A percentile compares a stretch with the other conserved stretches of the same genome.
Conservation (phyloP, 2,888 invertebrate species). For the Harmothoe impar region DNA sequence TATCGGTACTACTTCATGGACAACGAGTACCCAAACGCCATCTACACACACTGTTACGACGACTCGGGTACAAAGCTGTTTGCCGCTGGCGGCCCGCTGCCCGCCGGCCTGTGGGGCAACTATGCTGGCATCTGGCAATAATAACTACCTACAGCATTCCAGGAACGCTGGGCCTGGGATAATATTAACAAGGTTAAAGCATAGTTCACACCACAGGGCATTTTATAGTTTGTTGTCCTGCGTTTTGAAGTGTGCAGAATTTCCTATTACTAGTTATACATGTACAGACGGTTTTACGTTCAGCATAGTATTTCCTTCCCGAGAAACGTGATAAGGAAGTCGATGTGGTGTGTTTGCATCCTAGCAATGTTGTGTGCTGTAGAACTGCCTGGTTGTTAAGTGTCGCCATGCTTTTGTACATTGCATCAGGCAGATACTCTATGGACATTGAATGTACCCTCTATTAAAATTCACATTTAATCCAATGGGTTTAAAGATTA, state of each 20-base stretch:
- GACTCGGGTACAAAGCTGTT: slow-evolving; percentile 94
- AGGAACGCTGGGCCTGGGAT: neutral
- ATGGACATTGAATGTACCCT: too few relatives aligned
- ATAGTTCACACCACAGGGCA: neutral
- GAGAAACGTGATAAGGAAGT: too few relatives aligned
- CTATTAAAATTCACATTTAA: too few relatives aligned
- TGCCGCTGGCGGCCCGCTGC: slow-evolving; percentile 96
- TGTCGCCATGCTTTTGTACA: neutral
- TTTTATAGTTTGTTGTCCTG: neutral
- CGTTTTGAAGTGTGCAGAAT: too few relatives aligned
- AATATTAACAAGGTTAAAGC: neutral
- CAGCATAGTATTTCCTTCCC: neutral
- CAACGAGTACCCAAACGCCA: slow-evolving; percentile 89
- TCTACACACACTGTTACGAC: slow-evolving; percentile 98
- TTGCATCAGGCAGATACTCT: neutral
- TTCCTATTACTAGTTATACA: neutral
- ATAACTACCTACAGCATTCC: neutral
- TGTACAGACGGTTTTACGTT: neutral
- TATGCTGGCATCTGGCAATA: slow-evolving; percentile 97
- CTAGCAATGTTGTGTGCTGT: neutral
- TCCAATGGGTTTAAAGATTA: too few relatives aligned
- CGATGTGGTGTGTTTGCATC: neutral
- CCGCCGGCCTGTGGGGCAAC: slow-evolving; percentile 95
- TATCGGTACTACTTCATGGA: slow-evolving; percentile 87
- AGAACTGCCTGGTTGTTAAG: slow-evolving; percentile 32